These are phyloP conservation scores for Papilio machaon DNA, from an alignment of 1,140 invertebrate species.

Conservation along the genomic window DNA sequence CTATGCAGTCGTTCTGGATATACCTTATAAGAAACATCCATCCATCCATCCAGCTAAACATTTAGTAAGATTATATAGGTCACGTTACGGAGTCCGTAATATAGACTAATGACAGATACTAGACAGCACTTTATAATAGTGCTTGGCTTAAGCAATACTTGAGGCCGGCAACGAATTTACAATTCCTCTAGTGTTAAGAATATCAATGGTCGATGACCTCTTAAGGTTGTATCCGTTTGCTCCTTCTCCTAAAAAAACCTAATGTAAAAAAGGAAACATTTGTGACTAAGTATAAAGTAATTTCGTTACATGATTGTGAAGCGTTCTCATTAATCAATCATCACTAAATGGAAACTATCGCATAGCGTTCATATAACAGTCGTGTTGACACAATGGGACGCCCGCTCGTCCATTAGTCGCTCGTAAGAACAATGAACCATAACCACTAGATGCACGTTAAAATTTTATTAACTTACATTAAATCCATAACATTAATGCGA, in stretches of 20 bases:
- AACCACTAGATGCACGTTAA: conserved; percentile 2
- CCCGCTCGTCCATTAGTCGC: conserved; percentile 21
- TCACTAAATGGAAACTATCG: conserved; percentile 22
- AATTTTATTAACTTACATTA: not conserved
- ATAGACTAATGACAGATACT: too few relatives aligned
- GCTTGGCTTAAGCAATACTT: too few relatives aligned
- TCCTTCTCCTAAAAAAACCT: not conserved
- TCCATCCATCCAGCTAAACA: too few relatives aligned
- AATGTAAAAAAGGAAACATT: not conserved
- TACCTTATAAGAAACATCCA: too few relatives aligned
- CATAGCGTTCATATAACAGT: not conserved
- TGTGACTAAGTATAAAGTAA: not conserved
- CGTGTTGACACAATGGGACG: conserved; percentile 6
- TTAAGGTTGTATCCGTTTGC: not conserved
- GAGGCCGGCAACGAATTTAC: too few relatives aligned
- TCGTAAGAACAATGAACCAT: not conserved
- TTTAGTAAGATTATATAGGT: too few relatives aligned
- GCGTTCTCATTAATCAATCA: conserved; percentile 9
- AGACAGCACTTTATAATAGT: too few relatives aligned
- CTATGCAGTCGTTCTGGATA: too few relatives aligned
- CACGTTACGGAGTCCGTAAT: too few relatives aligned
- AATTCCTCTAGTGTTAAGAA: not conserved
- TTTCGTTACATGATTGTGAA: conserved; percentile 1
- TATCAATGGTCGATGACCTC: not conserved
- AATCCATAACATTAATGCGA: not conserved